Conservation (phyloP, 2,888 invertebrate genomes). For the Archips crataeganus region DNA sequence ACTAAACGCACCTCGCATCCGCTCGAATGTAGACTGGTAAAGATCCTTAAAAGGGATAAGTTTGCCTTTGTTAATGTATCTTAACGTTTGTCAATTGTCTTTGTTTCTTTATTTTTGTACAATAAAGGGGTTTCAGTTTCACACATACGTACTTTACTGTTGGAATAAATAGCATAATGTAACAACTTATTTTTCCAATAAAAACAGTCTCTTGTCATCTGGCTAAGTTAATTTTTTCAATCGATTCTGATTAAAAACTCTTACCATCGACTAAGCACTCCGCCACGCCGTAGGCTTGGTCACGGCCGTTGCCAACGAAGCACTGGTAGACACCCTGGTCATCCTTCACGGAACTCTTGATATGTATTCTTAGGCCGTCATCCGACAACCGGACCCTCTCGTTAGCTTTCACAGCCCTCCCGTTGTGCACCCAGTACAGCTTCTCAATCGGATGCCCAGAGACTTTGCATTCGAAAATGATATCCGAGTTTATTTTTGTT, state of each 20-base stretch:
- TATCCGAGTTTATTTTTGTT: conserved; percentile 93
- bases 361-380: conserved; percentile 82
- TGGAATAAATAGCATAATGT: too few species aligned
- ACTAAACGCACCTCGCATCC: too few species aligned
- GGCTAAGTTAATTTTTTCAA: not conserved
- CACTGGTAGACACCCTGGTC: conserved; percentile 98
- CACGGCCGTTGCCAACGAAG: conserved; percentile 93
- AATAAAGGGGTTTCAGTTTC: too few species aligned
- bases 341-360: conserved; percentile 90
- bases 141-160: too few species aligned
- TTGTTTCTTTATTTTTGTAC: too few species aligned
- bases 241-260: conserved; percentile 43
- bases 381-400: conserved; percentile 85
- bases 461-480: conserved; percentile 94
- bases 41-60: too few species aligned
- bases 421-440: conserved; percentile 93
- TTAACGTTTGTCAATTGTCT: too few species aligned
- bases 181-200: too few species aligned
- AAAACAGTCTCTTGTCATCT: too few species aligned
- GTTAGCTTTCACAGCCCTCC: conserved; percentile 86
- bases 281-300: conserved; percentile 93
- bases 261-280: conserved; percentile 93
- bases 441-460: conserved; percentile 94
- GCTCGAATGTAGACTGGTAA: too few species aligned
- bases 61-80: too few species aligned